A percentile compares a stretch with the other conserved stretches of the same genome.
Evolutionary conservation across 2,888 invertebrate genomes (phyloP).

Genomic region (Agrochola circellaris): DNA sequence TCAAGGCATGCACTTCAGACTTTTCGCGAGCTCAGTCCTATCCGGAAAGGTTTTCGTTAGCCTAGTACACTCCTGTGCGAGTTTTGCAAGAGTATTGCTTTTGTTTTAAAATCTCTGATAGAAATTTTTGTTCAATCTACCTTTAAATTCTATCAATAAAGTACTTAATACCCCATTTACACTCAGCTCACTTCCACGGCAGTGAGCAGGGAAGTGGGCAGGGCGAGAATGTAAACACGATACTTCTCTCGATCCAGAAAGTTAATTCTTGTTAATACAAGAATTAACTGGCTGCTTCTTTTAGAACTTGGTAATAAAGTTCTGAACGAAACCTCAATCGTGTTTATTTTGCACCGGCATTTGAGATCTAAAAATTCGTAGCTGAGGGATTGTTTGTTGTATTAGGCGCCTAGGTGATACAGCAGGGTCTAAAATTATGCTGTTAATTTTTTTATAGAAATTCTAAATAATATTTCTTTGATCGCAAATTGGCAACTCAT

Average conservation of each 20-base stretch:
- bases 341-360: neutral
- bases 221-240: too few species aligned
- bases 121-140: neutral
- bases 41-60: neutral
- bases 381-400: neutral
- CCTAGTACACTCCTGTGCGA: neutral
- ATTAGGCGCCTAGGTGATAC: neutral
- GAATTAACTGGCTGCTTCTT: too few species aligned
- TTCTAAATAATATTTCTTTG: neutral
- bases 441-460: neutral
- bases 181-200: too few species aligned
- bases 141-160: neutral
- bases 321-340: neutral
- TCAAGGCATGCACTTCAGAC: too few species aligned
- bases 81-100: neutral
- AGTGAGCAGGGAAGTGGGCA: too few species aligned
- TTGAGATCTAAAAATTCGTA: neutral
- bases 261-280: too few species aligned
- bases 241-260: too few species aligned
- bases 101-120: slow-evolving; percentile 1
- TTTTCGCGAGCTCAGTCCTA: neutral
- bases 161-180: too few species aligned
- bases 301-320: too few species aligned
- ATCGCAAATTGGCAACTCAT: neutral
- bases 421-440: neutral